phyloP scores from a whole-genome alignment of 2,113 vertebrate genomes.

The Mus spicilegus region DNA sequence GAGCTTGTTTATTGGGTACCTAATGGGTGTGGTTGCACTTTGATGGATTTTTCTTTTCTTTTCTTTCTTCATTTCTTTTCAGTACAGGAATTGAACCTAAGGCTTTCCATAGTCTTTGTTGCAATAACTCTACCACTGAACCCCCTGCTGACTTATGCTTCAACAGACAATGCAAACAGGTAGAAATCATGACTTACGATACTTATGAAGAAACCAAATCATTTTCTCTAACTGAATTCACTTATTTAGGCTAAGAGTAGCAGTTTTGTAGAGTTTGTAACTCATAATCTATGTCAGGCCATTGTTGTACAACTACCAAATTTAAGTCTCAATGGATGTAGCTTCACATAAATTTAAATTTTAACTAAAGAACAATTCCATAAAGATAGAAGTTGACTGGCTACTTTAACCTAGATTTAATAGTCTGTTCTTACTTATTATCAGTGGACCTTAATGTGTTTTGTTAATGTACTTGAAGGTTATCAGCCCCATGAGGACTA shows the following conservation, averaged over 20 bases:
- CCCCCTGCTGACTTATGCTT: not conserved
- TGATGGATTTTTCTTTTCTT: not conserved
- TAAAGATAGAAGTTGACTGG: slow-evolving; percentile 11
- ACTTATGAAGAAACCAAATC: not conserved
- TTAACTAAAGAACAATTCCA: slow-evolving; percentile 14
- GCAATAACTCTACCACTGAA: not conserved
- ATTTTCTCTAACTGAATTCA: slow-evolving; percentile 9
- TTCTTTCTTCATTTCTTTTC: not conserved
- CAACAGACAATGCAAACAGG: not conserved
- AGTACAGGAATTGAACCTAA: not conserved
- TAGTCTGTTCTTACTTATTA: not conserved
- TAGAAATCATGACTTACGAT: slow-evolving; percentile 12
- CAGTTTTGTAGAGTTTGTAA: not conserved
- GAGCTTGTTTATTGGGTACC: not conserved
- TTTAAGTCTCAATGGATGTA: not conserved
- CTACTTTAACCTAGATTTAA: not conserved
- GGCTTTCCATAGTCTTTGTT: not conserved
- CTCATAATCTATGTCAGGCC: not conserved
- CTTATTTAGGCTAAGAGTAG: not conserved
- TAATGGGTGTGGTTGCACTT: not conserved
- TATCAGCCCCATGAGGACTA: not conserved
- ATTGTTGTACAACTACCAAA: not conserved
- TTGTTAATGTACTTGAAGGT: not conserved
- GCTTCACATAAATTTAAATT: slow-evolving; percentile 48
- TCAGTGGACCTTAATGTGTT: not conserved